phyloP scores from a whole-genome alignment of 1,140 invertebrate genomes.

The Vollenhovia emeryi region DNA sequence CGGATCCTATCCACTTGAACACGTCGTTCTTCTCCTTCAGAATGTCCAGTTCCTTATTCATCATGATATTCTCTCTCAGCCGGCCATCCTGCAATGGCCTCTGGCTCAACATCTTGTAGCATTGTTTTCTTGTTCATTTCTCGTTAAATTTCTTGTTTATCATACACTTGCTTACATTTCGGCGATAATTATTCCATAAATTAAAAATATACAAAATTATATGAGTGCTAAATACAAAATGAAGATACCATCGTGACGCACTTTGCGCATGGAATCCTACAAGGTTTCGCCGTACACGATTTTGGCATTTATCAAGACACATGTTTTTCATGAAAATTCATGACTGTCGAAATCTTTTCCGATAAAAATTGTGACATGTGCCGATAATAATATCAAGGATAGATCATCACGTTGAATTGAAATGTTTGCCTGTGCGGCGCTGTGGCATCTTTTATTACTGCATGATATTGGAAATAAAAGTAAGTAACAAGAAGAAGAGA shows the following conservation, averaged over 20 bases:
- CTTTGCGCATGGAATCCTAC: not conserved
- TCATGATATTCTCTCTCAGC: conserved; percentile 96
- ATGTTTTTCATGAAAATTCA: not conserved
- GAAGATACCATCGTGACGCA: not conserved
- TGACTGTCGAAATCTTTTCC: not conserved
- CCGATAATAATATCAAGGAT: not conserved
- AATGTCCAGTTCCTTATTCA: conserved; percentile 95
- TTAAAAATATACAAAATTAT: not conserved
- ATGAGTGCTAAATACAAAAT: not conserved
- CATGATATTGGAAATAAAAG: not conserved
- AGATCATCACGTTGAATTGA: not conserved
- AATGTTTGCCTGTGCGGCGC: not conserved
- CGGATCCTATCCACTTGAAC: conserved; percentile 97
- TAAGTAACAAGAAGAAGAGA: not conserved
- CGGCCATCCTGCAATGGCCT: conserved; percentile 95
- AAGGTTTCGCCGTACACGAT: not conserved
- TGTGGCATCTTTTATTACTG: conserved; percentile 12
- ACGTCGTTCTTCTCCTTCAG: conserved; percentile 94
- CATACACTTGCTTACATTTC: not conserved
- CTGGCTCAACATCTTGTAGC: conserved; percentile 91
- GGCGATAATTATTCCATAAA: not conserved
- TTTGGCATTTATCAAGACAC: not conserved
- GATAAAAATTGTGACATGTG: no score
- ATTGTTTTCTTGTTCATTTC: no score
- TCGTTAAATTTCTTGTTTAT: no score